Conservation (phyloP, 2,113 vertebrate genomes). For the Mus musculus region GRCm39 chr2:45667001-45667500, state of each 20-base stretch:
- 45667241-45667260: background rate
- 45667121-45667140: background rate
- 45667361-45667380: too few species aligned
- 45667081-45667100: background rate
- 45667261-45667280: background rate
- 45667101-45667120: background rate
- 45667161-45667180: background rate
- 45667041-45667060: background rate
- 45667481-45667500: background rate
- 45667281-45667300: background rate
- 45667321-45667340: background rate
- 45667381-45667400: background rate
- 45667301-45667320: background rate
- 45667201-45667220: background rate
- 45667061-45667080: conserved; percentile 23
- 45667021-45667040: conserved; percentile 27
- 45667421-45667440: background rate
- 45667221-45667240: background rate
- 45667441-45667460: background rate
- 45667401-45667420: background rate
- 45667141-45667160: background rate
- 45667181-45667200: background rate
- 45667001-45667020: conserved; percentile 73
- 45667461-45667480: background rate
- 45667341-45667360: background rate